Evolutionary conservation across 2,113 vertebrate species (phyloP), one percentile per base, ranked within the genome.

Genomic region (Leiothrix lutea): DNA sequence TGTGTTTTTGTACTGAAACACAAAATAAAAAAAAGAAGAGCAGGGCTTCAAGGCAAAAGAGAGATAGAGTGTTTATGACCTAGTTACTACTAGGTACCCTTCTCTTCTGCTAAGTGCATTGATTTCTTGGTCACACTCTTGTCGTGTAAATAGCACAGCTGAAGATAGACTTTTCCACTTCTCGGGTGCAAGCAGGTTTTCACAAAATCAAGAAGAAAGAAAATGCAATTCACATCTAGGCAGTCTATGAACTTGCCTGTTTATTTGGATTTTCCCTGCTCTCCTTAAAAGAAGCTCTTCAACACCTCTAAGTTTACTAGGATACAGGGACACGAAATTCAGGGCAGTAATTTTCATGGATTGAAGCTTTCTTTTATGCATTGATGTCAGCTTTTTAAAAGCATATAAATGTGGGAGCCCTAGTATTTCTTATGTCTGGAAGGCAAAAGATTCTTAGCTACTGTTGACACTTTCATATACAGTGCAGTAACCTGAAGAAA

Each of bases 71-170:
- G 73, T 80, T 90, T 95, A 86, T 93, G 95, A 96, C 94, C 95
- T 79, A 97, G 79, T 95, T 96, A 80, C 75, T 56, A 24, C 0
- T 0, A 71, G 51, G 64, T 92, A 92, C 90, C 51, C 78, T 90
- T 92, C 71, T 86, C 47, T 74, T 97, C 75, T 86, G 79, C 36
- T 96, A 93, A 96, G 82, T 78, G 71, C 65, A 90, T 81, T 83
- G 79, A 95, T 95, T 92, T 92, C 93, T 92, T 96, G 88, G 90
- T 93, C 72, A 78, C 75, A 90, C 40, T 92, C 79, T 61, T 88
- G 47, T 73, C 2, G 16, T 26, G 3, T 83, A 96, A 96, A 95
- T 86, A 92, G 75, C 72, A n/a, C 93, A 86, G 75, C 51, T 88
- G 82, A 78, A 95, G 85, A 78, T 7, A 92, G 92, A 93, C 56